Evolutionary conservation across 2,888 invertebrate genomes (phyloP).

Genomic region (Noctua fimbriata): DNA sequence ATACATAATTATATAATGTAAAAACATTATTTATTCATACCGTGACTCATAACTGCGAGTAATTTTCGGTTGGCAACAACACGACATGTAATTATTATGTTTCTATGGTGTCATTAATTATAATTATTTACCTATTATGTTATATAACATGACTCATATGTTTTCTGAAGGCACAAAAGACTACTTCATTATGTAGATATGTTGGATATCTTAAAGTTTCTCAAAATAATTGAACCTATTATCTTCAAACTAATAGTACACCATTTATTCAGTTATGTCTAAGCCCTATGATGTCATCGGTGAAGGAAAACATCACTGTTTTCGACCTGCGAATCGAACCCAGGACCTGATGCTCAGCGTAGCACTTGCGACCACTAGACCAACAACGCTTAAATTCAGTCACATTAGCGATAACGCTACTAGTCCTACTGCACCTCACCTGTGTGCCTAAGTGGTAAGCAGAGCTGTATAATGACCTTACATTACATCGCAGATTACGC

Average conservation of each 20-base stretch:
- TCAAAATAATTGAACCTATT: neutral
- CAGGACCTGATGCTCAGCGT: neutral
- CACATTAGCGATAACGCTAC: neutral
- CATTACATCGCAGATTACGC: neutral
- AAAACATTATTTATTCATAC: constrained; percentile 2
- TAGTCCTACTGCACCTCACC: neutral
- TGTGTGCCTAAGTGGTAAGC: neutral
- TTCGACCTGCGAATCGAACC: neutral
- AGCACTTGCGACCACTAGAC: neutral
- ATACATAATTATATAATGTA: constrained; percentile 28
- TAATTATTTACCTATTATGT: constrained; percentile 22
- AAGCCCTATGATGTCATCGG: neutral
- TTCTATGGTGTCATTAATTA: constrained; percentile 42
- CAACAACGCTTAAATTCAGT: no score
- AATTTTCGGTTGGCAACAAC: constrained; percentile 23
- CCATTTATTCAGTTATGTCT: neutral
- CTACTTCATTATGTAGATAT: neutral
- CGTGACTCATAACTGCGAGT: constrained; percentile 23
- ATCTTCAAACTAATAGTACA: no score
- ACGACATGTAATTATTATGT: constrained; percentile 2
- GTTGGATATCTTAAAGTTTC: neutral
- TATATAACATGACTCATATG: constrained; percentile 9
- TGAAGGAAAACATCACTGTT: neutral
- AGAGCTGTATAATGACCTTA: neutral
- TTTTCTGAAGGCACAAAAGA: constrained; percentile 3